These are phyloP conservation scores for Lutraria rhynchaena DNA, from an alignment of 1,140 invertebrate genomes.

Conservation along the genomic window DNA sequence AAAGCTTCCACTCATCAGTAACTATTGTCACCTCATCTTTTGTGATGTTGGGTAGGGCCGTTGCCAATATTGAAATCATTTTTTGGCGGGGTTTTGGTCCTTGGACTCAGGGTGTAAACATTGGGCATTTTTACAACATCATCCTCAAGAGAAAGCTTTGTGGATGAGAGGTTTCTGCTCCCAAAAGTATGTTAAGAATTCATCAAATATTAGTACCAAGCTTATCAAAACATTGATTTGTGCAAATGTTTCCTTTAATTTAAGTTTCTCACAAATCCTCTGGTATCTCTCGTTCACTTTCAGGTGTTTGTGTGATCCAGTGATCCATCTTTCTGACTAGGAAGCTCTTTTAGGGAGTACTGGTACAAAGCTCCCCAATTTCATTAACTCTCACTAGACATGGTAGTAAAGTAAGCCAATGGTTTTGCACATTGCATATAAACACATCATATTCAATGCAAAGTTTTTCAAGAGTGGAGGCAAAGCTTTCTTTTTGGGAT, in stretches of 20 bases:
- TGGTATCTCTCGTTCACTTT: conserved; percentile 28
- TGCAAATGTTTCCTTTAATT: background rate
- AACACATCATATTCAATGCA: background rate
- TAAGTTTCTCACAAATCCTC: background rate
- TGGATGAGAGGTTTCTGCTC: conserved; percentile 21
- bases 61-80: background rate
- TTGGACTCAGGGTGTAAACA: conserved; percentile 37
- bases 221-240: background rate
- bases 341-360: conserved; percentile 1
- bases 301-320: background rate
- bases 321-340: background rate
- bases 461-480: background rate
- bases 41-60: background rate
- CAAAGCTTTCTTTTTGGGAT: conserved; percentile 14
- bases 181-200: background rate
- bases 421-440: conserved; percentile 4
- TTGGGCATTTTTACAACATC: conserved; percentile 4
- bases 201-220: background rate
- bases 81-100: background rate
- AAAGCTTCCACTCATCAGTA: conserved; percentile 10
- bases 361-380: conserved; percentile 6
- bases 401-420: conserved; percentile 11
- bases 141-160: conserved; percentile 28
- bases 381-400: background rate
- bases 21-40: background rate